Evolutionary conservation across 2,888 invertebrate species (phyloP).

Genomic region (Agrochola lota): DNA sequence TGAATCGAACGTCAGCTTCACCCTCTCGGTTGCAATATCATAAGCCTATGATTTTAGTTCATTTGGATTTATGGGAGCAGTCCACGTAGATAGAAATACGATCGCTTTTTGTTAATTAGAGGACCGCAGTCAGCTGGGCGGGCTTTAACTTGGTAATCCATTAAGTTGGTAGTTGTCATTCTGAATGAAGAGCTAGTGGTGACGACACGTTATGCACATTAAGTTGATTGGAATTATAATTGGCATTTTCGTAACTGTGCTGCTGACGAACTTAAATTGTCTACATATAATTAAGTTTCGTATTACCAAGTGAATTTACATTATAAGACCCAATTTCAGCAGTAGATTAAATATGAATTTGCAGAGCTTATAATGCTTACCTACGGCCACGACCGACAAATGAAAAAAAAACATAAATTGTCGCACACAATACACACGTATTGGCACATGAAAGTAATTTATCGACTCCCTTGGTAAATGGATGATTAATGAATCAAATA

Average conservation of each 20-base stretch:
- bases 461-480: conserved; percentile 51
- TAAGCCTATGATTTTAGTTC: conserved; percentile 81
- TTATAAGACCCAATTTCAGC: conserved; percentile 35
- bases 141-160: conserved; percentile 78
- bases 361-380: not conserved
- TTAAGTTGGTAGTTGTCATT: conserved; percentile 76
- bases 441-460: conserved; percentile 58
- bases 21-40: conserved; percentile 78
- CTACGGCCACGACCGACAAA: conserved; percentile 1
- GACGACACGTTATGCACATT: conserved; percentile 76
- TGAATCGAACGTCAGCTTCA: conserved; percentile 84
- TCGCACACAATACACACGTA: conserved; percentile 53
- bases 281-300: conserved; percentile 49
- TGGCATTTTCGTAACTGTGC: conserved; percentile 67
- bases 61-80: conserved; percentile 75
- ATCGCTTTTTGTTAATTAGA: conserved; percentile 81
- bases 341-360: conserved; percentile 41
- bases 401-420: conserved; percentile 52
- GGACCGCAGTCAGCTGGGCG: conserved; percentile 71
- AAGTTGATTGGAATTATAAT: conserved; percentile 79
- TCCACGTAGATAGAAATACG: conserved; percentile 63
- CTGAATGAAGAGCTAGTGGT: conserved; percentile 60
- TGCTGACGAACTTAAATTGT: conserved; percentile 43
- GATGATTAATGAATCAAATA: conserved; percentile 59
- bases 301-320: conserved; percentile 41